Base-by-base conservation (phyloP, 1,140 invertebrate species). In the Drosophila pachea region DNA sequence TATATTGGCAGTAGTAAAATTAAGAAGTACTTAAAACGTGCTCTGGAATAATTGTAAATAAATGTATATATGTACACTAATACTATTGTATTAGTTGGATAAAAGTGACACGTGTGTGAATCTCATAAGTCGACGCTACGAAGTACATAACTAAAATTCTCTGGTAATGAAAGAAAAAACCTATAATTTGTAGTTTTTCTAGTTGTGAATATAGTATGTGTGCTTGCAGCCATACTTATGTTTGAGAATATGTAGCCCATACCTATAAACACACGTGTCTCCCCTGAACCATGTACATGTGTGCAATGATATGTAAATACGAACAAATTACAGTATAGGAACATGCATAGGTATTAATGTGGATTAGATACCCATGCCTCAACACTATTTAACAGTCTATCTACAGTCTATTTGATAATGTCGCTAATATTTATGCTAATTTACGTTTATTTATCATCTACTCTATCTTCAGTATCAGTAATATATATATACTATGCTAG, bases 71-170 rank as follows among this genome's bases (percentile, higher is more conserved):
- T 68, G 54, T 66, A 48, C 64, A 58, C 59, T 77, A 48, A 65
- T 75, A 66, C 67, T 50, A 82, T 58, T 81, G 62, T 74, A 65
- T 42, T 52, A 70, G 65, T 60, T 75, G 61, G 58, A 62, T 61
- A 72, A 86, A 73, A 86, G 82, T 86, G 81, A 86, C 81, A 86
- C 81, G 81, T 86, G 81, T 86, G 81, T 86, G 76, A 86, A 86
- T 86, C 82, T 86, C 74, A 86, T 84, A 84, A 78, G 79, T 73
- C 70, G 69, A 62, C 54, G 48, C 54, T 54, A 33, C 43, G 59
- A 61, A 64, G 2, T 42, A 42, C 40, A 43, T 50, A 22, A 43
- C 11, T 52, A 16, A 52, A 64, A 32, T 31, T 40, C 33, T 52
- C 35, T 67, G 78, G 78, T 83, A 83, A 84, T 68, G 59, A 66